Percentiles rank a stretch among this genome's conserved stretches.
Evolutionary conservation across 2,888 invertebrate species (phyloP).

Genomic region (Crossocerus cetratus): DNA sequence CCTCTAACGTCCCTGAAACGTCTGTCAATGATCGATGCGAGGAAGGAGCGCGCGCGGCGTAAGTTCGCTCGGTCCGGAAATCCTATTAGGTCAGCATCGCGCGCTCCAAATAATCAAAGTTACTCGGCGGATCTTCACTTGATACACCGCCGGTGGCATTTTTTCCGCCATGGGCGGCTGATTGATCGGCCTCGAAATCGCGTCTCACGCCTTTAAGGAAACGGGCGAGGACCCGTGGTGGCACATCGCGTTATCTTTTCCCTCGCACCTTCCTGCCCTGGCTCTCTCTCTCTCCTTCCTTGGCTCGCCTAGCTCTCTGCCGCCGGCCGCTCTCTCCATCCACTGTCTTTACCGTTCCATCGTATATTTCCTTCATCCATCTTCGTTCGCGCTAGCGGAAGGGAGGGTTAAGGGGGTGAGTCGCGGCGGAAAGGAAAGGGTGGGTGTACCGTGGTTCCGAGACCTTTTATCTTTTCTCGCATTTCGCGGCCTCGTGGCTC

Average conservation of each 20-base stretch:
- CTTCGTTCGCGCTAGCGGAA: slow-evolving; percentile 63
- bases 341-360: slow-evolving; percentile 13
- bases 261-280: slow-evolving; percentile 15
- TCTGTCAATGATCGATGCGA: not conserved
- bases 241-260: slow-evolving; percentile 47
- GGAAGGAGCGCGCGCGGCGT: not conserved
- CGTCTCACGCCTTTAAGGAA: slow-evolving; percentile 39
- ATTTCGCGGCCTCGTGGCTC: slow-evolving; percentile 47
- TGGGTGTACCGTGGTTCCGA: slow-evolving; percentile 29
- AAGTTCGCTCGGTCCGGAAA: not conserved
- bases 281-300: slow-evolving; percentile 4
- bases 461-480: slow-evolving; percentile 58
- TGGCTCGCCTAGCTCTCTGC: slow-evolving; percentile 5
- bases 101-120: not conserved
- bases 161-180: slow-evolving; percentile 26
- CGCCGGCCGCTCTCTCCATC: not conserved
- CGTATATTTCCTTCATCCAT: slow-evolving; percentile 62
- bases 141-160: not conserved
- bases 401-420: slow-evolving; percentile 26
- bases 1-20: no score
- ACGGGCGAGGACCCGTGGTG: slow-evolving; percentile 25
- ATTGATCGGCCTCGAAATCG: slow-evolving; percentile 44
- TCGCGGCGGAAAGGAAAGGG: not conserved
- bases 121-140: not conserved
- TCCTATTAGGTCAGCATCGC: not conserved